A percentile compares a stretch with the other conserved stretches of the same genome.
Evolutionary conservation across 1,140 invertebrate genomes (phyloP).

Genomic region (Solenopsis invicta): DNA sequence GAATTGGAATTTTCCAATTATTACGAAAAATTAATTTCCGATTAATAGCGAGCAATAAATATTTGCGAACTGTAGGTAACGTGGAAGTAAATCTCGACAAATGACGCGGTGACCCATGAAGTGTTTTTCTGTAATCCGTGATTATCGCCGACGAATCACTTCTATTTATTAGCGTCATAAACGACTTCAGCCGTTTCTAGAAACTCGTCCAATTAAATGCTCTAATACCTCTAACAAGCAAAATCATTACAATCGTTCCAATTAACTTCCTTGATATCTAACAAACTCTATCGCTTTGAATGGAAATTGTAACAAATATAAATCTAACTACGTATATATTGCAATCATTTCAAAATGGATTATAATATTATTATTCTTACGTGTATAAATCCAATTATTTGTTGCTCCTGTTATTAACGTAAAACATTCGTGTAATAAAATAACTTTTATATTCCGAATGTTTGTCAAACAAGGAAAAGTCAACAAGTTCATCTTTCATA

Average conservation of each 20-base stretch:
- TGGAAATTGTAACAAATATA: conserved; percentile 23
- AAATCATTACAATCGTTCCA: conserved; percentile 54
- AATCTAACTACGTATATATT: neutral
- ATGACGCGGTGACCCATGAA: neutral
- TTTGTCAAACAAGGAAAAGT: neutral
- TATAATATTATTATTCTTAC: neutral
- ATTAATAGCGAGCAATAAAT: neutral
- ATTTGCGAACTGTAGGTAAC: neutral
- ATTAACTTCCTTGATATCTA: conserved; percentile 53
- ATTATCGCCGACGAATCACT: conserved; percentile 41
- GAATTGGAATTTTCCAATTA: neutral
- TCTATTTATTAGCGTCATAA: conserved; percentile 52
- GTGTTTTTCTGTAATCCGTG: conserved; percentile 44
- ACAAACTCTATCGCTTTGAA: neutral
- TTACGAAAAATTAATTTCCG: neutral
- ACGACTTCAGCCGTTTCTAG: conserved; percentile 9
- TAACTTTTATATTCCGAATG: neutral
- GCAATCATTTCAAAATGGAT: neutral
- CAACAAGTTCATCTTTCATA: neutral
- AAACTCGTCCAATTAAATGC: conserved; percentile 60
- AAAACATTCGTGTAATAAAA: neutral
- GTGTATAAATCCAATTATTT: neutral
- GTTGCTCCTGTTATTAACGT: neutral
- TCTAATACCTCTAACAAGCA: conserved; percentile 62
- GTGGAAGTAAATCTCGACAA: neutral